Base-by-base conservation (phyloP, 2,888 invertebrate species). In the Dexiosoma caninum region DNA sequence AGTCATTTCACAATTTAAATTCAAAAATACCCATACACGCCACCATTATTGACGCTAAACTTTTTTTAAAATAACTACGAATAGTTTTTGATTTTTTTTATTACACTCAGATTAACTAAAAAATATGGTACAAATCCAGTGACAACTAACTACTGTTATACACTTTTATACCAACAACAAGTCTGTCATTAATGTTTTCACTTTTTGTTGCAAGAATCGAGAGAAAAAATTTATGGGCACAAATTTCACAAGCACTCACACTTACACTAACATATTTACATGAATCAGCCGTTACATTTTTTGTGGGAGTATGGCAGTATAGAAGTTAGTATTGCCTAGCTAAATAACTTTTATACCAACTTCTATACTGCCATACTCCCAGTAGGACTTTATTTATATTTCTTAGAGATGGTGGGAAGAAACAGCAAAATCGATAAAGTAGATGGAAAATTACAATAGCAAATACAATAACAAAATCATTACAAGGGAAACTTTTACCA, bases 401-500 rank as follows among this genome's bases (percentile, higher is more conserved):
- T n/a, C n/a, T n/a, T n/a, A n/a, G 30, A 27, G 6, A 21, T 27
- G 16, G 53, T 35, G 44, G 27, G 44, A 51, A 44, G 44, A 32
- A 59, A 19, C 12, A 10, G 19, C 46, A 75, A 76, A 76, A 76
- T 76, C 76, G 60, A 76, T 76, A 62, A 27, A 71, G 57, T 27
- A 57, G 7, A 70, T 62, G 69, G 44, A 77, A 55, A 49, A 72
- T 62, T 62, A 62, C 42, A 62, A 53, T 12, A 72, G 37, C 6
- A 57, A 75, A 32, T n/a, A 72, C 44, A 70, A 66, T 23, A 74
- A 66, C 55, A 59, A 46, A 70, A 46, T 49, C 46, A 40, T 66
- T 37, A 53, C 37, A 71, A 76, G 46, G 60, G 60, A 77, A 80
- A 62, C 71, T 81, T 81, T 81, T 81, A 81, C 42, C 7, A 49